Conservation (phyloP, 2,113 vertebrate genomes). For the Chaetodon trifascialis region DNA sequence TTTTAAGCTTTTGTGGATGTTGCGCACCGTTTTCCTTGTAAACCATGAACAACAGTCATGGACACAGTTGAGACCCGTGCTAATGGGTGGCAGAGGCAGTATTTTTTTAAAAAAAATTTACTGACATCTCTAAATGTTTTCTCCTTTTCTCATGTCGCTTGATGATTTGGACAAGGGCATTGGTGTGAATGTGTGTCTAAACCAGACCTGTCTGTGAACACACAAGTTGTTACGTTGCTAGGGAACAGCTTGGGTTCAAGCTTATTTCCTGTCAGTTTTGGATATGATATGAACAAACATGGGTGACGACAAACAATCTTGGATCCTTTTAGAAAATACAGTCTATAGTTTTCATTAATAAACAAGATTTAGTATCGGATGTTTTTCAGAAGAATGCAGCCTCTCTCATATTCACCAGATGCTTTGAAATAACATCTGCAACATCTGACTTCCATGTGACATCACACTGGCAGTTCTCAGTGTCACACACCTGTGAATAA, state of each 20-base stretch:
- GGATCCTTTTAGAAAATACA: background rate
- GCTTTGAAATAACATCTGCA: conserved; percentile 44
- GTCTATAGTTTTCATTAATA: background rate
- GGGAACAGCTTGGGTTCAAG: conserved; percentile 37
- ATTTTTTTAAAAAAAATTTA: background rate
- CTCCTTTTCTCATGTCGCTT: background rate
- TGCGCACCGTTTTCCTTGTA: background rate
- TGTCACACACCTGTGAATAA: conserved; percentile 44
- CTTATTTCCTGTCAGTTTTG: conserved; percentile 12
- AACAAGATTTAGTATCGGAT: background rate
- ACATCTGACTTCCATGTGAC: conserved; percentile 54
- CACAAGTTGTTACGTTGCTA: conserved; percentile 38
- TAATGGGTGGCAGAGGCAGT: background rate
- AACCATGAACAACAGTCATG: background rate
- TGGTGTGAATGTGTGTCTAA: conserved; percentile 13
- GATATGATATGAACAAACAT: background rate
- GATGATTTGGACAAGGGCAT: background rate
- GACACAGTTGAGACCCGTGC: background rate
- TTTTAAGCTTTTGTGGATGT: background rate
- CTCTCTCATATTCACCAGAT: conserved; percentile 4
- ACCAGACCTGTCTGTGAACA: background rate
- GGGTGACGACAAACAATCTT: background rate
- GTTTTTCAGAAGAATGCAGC: background rate
- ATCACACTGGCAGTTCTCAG: conserved; percentile 10
- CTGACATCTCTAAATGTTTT: background rate